phyloP scores from a whole-genome alignment of 2,888 invertebrate species.

The Ariolimax columbianus region DNA sequence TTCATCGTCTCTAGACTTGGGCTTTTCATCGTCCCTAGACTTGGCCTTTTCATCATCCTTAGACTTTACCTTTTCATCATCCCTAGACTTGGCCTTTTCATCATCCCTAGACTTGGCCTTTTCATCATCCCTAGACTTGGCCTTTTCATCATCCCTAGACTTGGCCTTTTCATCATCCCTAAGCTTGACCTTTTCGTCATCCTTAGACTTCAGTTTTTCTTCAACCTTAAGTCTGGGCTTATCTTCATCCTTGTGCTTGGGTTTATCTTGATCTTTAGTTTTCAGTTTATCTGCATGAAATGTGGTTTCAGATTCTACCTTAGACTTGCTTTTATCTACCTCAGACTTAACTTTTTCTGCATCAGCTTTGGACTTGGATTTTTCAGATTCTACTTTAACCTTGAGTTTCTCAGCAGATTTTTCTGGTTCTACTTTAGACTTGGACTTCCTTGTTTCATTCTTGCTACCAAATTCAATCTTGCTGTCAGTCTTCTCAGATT shows the following conservation, averaged over 20 bases:
- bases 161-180: not conserved
- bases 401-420: slow-evolving; percentile 1
- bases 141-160: slow-evolving; percentile 2
- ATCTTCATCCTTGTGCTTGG: not conserved
- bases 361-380: not conserved
- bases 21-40: slow-evolving; percentile 4
- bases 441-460: not conserved
- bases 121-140: slow-evolving; percentile 33
- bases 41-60: not conserved
- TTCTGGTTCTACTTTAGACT: slow-evolving; percentile 26
- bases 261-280: not conserved
- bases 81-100: slow-evolving; percentile 27
- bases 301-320: not conserved
- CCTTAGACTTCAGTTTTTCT: not conserved
- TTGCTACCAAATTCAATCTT: not conserved
- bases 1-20: not conserved
- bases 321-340: not conserved
- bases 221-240: not conserved
- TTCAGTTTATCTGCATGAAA: not conserved
- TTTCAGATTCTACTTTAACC: slow-evolving; percentile 9
- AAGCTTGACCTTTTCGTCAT: not conserved
- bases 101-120: slow-evolving; percentile 18
- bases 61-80: not conserved
- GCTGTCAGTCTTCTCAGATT: slow-evolving; percentile 4
- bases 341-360: not conserved